Evolutionary conservation across 2,113 vertebrate genomes (phyloP).

Genomic region (Climacteris rufus): DNA sequence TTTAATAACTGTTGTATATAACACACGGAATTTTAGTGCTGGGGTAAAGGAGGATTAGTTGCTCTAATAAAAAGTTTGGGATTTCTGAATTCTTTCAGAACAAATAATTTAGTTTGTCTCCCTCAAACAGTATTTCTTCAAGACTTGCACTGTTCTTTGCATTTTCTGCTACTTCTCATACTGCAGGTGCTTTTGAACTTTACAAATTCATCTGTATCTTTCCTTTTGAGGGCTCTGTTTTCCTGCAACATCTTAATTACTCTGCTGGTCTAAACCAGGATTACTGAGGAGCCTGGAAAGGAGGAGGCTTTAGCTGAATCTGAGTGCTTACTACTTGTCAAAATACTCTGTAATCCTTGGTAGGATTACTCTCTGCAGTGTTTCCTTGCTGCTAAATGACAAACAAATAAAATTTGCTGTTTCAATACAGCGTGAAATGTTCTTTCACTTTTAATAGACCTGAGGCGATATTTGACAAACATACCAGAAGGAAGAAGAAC

Average conservation of each 20-base stretch:
- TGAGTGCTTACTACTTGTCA: not conserved
- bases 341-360: constrained; percentile 1
- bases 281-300: constrained; percentile 12
- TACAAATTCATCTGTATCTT: not conserved
- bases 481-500: not conserved
- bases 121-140: not conserved
- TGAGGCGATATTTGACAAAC: not conserved
- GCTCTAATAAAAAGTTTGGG: not conserved
- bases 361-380: not conserved
- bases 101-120: not conserved
- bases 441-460: not conserved
- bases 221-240: not conserved
- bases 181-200: not conserved
- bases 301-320: constrained; percentile 4
- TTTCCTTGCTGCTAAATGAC: constrained; percentile 16
- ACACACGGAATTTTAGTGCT: not conserved
- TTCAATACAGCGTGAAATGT: not conserved
- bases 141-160: not conserved
- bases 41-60: not conserved
- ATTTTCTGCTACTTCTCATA: not conserved
- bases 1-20: not conserved
- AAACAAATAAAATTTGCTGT: constrained; percentile 30
- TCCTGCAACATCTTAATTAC: constrained; percentile 19
- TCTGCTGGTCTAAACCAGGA: not conserved
- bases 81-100: not conserved